Evolutionary conservation across 1,140 invertebrate species (phyloP).

Genomic region (Lepidurus apus): DNA sequence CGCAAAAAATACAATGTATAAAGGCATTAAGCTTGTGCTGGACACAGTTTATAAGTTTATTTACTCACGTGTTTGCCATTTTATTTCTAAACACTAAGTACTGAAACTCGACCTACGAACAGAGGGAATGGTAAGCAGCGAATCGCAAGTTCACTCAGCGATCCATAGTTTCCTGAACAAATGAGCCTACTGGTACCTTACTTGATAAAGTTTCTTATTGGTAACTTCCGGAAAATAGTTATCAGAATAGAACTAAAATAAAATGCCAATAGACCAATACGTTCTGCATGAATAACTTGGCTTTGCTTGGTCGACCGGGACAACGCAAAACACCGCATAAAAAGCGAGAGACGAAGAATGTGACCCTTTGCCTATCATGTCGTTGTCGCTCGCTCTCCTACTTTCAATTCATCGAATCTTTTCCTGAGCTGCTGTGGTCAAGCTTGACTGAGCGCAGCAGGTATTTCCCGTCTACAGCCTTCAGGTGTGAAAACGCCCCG

Average conservation of each 20-base stretch:
- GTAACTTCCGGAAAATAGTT: no score
- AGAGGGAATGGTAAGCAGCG: no score
- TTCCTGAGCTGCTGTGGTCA: constrained; percentile 2
- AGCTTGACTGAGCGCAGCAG: constrained; percentile 20
- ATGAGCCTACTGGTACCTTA: no score
- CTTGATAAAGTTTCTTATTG: no score
- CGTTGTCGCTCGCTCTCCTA: constrained; percentile 1
- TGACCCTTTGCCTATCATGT: background rate
- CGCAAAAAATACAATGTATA: no score
- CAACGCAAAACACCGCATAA: background rate
- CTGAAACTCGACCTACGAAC: no score
- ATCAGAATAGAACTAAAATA: background rate
- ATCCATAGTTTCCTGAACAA: no score
- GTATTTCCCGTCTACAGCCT: constrained; percentile 13
- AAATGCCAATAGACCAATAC: background rate
- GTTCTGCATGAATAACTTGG: background rate
- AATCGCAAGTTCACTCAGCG: no score
- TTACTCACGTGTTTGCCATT: no score
- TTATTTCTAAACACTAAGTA: no score
- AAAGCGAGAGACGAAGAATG: background rate
- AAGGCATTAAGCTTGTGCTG: no score
- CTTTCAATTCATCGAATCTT: background rate
- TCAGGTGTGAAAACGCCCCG: constrained; percentile 6
- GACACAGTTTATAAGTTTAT: no score
- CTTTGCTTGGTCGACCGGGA: background rate